phyloP scores from a whole-genome alignment of 2,113 vertebrate genomes.

The Pseudopipra pipra region DNA sequence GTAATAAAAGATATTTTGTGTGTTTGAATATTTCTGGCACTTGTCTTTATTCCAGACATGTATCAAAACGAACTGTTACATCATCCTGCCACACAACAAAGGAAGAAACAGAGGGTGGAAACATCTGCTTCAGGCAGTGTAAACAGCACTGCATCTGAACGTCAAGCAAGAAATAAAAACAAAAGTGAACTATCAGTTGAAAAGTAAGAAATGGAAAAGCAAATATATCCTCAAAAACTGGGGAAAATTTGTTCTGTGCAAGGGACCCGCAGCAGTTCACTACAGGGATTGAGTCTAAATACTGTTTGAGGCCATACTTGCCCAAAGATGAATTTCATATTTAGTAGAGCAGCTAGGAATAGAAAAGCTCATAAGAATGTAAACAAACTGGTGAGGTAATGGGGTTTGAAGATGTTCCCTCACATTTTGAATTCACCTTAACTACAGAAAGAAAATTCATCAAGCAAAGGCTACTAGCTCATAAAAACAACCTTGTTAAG shows the following conservation, averaged over 20 bases:
- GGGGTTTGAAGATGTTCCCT: not conserved
- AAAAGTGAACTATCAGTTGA: not conserved
- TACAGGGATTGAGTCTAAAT: not conserved
- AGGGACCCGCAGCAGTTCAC: not conserved
- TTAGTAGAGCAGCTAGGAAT: not conserved
- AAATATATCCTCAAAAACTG: not conserved
- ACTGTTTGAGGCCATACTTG: not conserved
- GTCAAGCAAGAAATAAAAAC: not conserved
- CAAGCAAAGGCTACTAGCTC: not conserved
- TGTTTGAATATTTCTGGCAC: too few relatives aligned
- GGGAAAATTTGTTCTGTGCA: not conserved
- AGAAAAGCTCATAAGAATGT: not conserved
- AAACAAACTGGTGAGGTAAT: not conserved
- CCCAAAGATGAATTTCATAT: not conserved
- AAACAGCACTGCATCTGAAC: not conserved
- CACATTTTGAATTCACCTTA: not conserved
- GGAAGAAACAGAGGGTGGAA: not conserved
- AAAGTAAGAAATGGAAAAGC: not conserved
- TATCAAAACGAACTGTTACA: too few relatives aligned
- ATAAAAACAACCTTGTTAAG: not conserved
- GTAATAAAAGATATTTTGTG: too few relatives aligned
- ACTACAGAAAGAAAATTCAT: not conserved
- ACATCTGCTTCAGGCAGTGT: not conserved
- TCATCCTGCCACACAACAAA: not conserved
- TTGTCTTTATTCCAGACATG: too few relatives aligned